Base-by-base conservation (phyloP, 2,113 vertebrate genomes). In the Ascaphus truei region DNA sequence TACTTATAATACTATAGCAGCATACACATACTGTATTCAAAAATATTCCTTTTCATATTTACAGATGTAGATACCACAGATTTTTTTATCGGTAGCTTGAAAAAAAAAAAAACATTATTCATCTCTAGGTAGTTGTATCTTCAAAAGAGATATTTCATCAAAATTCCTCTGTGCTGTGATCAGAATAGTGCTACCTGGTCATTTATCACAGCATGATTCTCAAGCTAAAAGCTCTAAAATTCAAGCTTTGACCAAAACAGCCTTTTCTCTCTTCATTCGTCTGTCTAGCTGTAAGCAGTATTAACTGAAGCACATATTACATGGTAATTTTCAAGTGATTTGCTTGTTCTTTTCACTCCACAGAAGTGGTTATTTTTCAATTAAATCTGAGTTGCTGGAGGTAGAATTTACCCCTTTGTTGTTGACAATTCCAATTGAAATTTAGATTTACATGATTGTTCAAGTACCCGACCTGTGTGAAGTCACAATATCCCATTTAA, bases 381-480 rank as follows among this genome's bases (percentile, higher is more conserved):
- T 68, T 68, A 68, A 68, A 34, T 57, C 20, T 30, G 22, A 34
- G 53, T 68, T 8, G 64, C 64, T 68, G 52, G 18, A 58, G 64
- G 64, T 58, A 57, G 30, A 68, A 58, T 25, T 68, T 68, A 26
- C 53, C 29, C 33, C 64, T 68, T 68, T 57, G 36, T 68, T 68
- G 64, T 68, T 13, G 15, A 39, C 39, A 31, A 8, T 31, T 47
- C 45, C 45, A 56, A 47, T 68, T 68, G 16, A 57, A 43, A 66
- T 55, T 34, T 25, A 43, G 3, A 41, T 22, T 6, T n/a, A 59
- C 6, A 9, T 59, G 22, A 6, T 39, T 25, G 48, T 55, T 30
- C 51, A 23, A 31, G 50, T 45, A 23, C 48, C 63, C 22, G 51
- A 43, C 48, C 33, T 56, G 43, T 48, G 7, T 20, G 6, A 48